Percentiles rank a stretch among this genome's conserved stretches.
phyloP scores from a whole-genome alignment of 2,113 vertebrate genomes.

The Falco punctatus region DNA sequence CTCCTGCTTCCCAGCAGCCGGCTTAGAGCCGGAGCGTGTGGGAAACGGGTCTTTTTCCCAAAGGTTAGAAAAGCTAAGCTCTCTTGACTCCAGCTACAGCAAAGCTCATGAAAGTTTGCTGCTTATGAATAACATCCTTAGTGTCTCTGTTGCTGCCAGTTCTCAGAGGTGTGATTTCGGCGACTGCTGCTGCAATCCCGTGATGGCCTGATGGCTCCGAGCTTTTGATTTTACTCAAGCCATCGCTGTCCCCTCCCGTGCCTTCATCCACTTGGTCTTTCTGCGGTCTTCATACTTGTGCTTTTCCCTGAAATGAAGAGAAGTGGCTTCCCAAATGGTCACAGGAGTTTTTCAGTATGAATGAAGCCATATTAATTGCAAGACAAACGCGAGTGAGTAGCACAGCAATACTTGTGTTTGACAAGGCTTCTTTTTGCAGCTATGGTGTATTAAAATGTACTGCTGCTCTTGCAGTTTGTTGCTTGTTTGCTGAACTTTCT shows the following conservation, averaged over 20 bases:
- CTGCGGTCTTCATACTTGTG: background rate
- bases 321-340: background rate
- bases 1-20: fast-evolving
- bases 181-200: background rate
- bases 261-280: background rate
- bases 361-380: background rate
- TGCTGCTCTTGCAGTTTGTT: background rate
- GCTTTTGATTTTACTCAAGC: background rate
- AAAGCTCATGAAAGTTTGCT: background rate
- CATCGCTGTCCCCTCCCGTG: fast-evolving
- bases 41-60: background rate
- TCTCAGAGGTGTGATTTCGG: background rate
- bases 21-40: background rate
- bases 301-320: fast-evolving
- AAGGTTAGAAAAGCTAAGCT: background rate
- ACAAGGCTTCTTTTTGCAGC: background rate
- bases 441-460: background rate
- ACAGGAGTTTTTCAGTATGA: background rate
- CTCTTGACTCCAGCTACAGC: background rate
- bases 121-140: background rate
- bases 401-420: background rate
- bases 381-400: background rate
- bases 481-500: slow-evolving; percentile 19
- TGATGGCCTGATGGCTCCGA: background rate
- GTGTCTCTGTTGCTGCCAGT: background rate